Conservation (phyloP, 2,888 invertebrate genomes). For the Nephrotoma appendiculata region DNA sequence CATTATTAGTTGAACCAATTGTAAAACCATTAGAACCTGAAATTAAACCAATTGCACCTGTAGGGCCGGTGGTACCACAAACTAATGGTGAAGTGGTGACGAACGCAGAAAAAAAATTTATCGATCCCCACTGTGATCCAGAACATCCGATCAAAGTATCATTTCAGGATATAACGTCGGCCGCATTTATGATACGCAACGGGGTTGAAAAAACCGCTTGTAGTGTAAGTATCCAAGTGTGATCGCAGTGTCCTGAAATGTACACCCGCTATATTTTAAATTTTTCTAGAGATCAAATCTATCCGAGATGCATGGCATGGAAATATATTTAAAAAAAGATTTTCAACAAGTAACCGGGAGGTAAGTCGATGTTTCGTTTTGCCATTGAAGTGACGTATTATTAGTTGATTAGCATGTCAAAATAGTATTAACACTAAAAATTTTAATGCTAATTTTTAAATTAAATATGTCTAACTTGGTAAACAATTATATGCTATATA, state of each 20-base stretch:
- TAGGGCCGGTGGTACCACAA: background rate
- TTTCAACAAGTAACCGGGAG: conserved; percentile 91
- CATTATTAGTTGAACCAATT: background rate
- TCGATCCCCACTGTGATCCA: conserved; percentile 47
- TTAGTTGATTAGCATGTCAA: background rate
- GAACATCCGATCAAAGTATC: conserved; percentile 52
- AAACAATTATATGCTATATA: background rate
- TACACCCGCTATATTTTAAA: background rate
- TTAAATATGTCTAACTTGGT: background rate
- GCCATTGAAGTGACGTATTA: background rate
- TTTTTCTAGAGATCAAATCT: conserved; percentile 62
- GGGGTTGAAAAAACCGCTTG: conserved; percentile 78
- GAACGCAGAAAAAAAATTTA: conserved; percentile 13
- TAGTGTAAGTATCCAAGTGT: conserved; percentile 31
- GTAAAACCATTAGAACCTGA: background rate
- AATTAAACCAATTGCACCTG: background rate
- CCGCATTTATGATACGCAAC: conserved; percentile 73
- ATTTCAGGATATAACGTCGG: conserved; percentile 80
- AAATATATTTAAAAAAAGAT: conserved; percentile 86
- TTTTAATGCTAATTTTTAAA: background rate
- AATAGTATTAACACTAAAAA: background rate
- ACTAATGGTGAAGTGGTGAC: too few relatives aligned
- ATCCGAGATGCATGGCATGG: conserved; percentile 63
- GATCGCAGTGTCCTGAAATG: background rate
- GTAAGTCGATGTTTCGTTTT: conserved; percentile 31